phyloP scores from a whole-genome alignment of 1,140 invertebrate genomes.

The Penaeus japonicus region DNA sequence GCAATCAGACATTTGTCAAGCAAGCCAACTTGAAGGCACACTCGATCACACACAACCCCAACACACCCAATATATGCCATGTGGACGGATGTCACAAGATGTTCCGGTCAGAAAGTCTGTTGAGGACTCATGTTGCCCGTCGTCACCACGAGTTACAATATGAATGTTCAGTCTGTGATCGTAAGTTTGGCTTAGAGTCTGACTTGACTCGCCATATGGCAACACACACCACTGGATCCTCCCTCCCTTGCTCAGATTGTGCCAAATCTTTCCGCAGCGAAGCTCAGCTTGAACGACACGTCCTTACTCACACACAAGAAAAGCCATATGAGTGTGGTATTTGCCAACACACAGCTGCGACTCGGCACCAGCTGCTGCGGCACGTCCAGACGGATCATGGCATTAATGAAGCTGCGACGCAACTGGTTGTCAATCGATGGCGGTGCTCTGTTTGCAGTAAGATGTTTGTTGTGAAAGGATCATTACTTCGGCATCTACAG shows the following conservation, averaged over 20 bases:
- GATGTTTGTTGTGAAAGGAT: slow-evolving; percentile 36
- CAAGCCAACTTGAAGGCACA: slow-evolving; percentile 33
- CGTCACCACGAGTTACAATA: slow-evolving; percentile 33
- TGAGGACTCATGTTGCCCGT: slow-evolving; percentile 35
- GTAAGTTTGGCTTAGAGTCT: slow-evolving; percentile 32
- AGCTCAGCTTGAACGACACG: slow-evolving; percentile 20
- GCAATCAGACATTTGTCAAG: slow-evolving; percentile 16
- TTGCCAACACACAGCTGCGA: slow-evolving; percentile 25
- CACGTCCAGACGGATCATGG: slow-evolving; percentile 35
- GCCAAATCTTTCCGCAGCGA: slow-evolving; percentile 28
- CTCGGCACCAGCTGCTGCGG: neutral
- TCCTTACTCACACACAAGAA: slow-evolving; percentile 46
- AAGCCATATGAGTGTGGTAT: slow-evolving; percentile 48
- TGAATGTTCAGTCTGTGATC: slow-evolving; percentile 41
- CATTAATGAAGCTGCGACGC: slow-evolving; percentile 4
- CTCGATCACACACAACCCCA: slow-evolving; percentile 26
- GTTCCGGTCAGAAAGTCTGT: slow-evolving; percentile 29
- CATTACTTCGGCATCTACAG: slow-evolving; percentile 28
- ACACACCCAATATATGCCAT: slow-evolving; percentile 32
- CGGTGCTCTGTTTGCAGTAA: slow-evolving; percentile 41
- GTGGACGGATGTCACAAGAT: slow-evolving; percentile 43
- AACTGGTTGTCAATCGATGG: slow-evolving; percentile 42
- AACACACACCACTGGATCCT: slow-evolving; percentile 1
- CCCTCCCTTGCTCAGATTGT: slow-evolving; percentile 24
- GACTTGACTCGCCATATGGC: slow-evolving; percentile 35